Percentiles rank a stretch among this genome's conserved stretches.
Conservation (phyloP, 2,888 invertebrate species). For the Lepeophtheirus nordmannii region DNA sequence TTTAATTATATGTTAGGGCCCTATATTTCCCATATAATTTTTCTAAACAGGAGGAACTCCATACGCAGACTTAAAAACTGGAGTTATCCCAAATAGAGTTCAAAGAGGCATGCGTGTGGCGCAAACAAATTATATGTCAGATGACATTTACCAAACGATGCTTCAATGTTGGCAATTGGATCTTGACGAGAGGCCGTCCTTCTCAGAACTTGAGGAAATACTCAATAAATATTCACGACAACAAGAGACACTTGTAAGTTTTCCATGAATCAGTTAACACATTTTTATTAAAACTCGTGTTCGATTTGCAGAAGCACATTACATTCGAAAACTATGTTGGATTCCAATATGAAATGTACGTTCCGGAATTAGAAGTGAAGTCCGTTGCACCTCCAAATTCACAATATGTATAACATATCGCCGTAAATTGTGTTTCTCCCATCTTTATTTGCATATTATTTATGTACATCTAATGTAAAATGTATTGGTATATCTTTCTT, state of each 20-base stretch:
- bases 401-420: too few species aligned
- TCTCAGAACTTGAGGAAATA: conserved; percentile 43
- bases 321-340: conserved; percentile 29
- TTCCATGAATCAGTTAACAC: conserved; percentile 18
- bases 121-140: conserved; percentile 56
- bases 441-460: too few species aligned
- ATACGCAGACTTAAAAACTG: conserved; percentile 50
- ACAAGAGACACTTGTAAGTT: not conserved
- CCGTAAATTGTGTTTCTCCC: too few species aligned
- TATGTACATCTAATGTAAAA: too few species aligned
- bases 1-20: not conserved
- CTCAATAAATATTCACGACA: conserved; percentile 14
- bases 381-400: not conserved
- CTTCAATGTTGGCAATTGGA: conserved; percentile 70
- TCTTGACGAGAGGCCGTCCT: conserved; percentile 59
- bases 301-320: conserved; percentile 28
- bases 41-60: conserved; percentile 50
- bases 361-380: conserved; percentile 28
- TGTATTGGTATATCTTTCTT: too few species aligned
- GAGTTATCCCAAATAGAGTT: conserved; percentile 51
- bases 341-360: conserved; percentile 30
- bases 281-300: not conserved
- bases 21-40: conserved; percentile 13
- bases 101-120: conserved; percentile 53
- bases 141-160: conserved; percentile 63